Percentiles rank a stretch among this genome's conserved stretches.
Conservation (phyloP, 2,797 vertebrate genomes). For the Hirundo rustica region DNA sequence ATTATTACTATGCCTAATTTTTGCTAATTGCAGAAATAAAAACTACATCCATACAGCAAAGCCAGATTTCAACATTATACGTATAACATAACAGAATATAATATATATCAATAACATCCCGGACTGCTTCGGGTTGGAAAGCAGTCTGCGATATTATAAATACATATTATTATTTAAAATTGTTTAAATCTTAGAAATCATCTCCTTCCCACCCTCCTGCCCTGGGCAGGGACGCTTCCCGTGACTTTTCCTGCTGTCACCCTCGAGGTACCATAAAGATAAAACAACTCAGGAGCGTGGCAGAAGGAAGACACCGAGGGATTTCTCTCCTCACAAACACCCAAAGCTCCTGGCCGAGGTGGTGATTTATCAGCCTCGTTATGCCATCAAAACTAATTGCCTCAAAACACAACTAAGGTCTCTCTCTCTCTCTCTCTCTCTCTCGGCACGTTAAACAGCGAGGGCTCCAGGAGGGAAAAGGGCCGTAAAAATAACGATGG, state of each 20-base stretch:
- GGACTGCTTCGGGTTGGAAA: background rate
- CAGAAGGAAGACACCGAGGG: background rate
- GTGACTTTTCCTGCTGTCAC: background rate
- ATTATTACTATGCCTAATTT: background rate
- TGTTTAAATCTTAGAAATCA: background rate
- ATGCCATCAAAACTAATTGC: background rate
- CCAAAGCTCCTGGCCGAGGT: background rate
- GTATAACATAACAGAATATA: too few relatives aligned
- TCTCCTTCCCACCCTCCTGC: too few relatives aligned
- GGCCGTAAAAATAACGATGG: background rate
- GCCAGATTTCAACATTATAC: background rate
- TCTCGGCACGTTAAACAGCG: background rate
- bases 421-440: background rate
- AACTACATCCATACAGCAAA: background rate
- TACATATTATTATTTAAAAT: too few relatives aligned
- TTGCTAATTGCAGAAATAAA: background rate
- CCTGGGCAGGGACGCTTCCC: too few relatives aligned
- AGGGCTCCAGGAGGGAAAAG: background rate
- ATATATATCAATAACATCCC: background rate
- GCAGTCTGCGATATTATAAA: too few relatives aligned
- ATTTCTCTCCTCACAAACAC: background rate
- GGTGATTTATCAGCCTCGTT: background rate
- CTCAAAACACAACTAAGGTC: background rate
- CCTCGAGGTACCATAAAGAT: rapidly evolving
- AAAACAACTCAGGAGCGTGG: rapidly evolving